phyloP scores from a whole-genome alignment of 2,888 invertebrate species.

The Saturnia pavonia region DNA sequence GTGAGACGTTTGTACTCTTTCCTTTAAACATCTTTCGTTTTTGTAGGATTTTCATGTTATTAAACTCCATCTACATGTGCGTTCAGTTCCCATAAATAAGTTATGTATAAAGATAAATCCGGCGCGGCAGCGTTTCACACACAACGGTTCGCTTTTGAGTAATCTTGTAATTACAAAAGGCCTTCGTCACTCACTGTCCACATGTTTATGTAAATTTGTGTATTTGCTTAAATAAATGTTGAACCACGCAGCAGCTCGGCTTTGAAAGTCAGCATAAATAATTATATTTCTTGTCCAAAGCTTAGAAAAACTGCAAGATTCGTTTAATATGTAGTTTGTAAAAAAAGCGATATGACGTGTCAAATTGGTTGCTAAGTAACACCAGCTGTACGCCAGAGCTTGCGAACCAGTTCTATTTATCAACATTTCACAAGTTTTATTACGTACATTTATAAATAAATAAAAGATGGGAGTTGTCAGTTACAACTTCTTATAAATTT shows the following conservation, averaged over 20 bases:
- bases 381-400: background rate
- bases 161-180: background rate
- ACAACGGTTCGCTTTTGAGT: background rate
- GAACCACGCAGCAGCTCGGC: background rate
- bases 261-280: background rate
- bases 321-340: background rate
- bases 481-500: slow-evolving; percentile 3
- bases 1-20: background rate
- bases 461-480: background rate
- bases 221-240: background rate
- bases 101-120: background rate
- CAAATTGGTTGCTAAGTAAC: background rate
- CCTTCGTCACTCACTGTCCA: no score
- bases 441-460: background rate
- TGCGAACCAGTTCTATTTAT: background rate
- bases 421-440: slow-evolving; percentile 4
- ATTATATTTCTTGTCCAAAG: background rate
- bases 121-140: background rate
- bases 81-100: background rate
- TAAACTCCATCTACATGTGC: background rate
- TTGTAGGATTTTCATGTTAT: background rate
- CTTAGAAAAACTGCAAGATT: background rate
- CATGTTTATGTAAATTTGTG: no score
- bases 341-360: slow-evolving; percentile 6
- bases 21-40: slow-evolving; percentile 4